A percentile compares a stretch with the other conserved stretches of the same genome.
Conservation (phyloP, 2,797 vertebrate species). For the Cynopterus sphinx region DNA sequence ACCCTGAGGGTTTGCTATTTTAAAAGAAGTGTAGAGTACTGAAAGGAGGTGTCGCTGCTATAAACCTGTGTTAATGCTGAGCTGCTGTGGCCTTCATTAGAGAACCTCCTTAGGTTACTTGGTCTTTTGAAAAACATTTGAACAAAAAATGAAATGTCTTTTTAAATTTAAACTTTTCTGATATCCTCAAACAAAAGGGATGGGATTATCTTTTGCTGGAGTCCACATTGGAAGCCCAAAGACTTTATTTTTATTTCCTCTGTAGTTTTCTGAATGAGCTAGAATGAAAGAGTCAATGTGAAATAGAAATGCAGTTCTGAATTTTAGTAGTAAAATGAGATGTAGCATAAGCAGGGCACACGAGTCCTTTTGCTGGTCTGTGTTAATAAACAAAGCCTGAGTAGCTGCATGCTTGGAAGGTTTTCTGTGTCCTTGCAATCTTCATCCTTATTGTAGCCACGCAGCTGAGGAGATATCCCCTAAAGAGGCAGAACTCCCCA, state of each 20-base stretch:
- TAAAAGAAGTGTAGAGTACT: background rate
- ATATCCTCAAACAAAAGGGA: background rate
- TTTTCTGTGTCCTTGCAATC: conserved; percentile 34
- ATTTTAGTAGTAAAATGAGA: background rate
- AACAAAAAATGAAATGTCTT: conserved; percentile 35
- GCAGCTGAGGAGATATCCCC: conserved; percentile 82
- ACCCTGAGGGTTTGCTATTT: background rate
- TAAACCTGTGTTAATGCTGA: background rate
- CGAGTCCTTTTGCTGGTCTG: background rate
- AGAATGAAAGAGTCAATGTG: conserved; percentile 5
- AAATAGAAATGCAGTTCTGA: conserved; percentile 48
- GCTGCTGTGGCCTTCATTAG: conserved; percentile 2
- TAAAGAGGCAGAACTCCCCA: conserved; percentile 77
- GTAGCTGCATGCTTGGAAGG: background rate
- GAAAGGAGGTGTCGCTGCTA: background rate
- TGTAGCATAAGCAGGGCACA: background rate
- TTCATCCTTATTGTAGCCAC: conserved; percentile 51
- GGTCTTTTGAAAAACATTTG: conserved; percentile 37
- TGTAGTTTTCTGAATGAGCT: conserved; percentile 69
- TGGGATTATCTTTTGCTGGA: background rate
- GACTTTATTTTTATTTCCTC: conserved; percentile 4
- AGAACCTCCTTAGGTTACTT: background rate
- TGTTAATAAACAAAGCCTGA: conserved; percentile 42
- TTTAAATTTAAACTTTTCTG: conserved; percentile 65
- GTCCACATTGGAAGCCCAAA: background rate